phyloP scores from a whole-genome alignment of 2,888 invertebrate genomes.

The Melieria picta region DNA sequence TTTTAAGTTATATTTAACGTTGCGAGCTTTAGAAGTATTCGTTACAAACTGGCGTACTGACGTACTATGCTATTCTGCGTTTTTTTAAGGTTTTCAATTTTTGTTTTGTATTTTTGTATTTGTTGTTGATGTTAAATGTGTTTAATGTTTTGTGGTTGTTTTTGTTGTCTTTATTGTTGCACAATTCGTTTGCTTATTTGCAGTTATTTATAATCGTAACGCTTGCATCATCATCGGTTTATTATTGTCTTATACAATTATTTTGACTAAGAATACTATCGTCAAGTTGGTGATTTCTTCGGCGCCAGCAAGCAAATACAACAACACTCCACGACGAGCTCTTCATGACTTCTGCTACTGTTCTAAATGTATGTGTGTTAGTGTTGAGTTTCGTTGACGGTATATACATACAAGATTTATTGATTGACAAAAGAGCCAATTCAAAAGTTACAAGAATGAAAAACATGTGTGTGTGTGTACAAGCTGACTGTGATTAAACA shows the following conservation, averaged over 20 bases:
- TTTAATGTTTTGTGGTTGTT: background rate
- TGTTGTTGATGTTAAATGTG: background rate
- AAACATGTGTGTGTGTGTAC: background rate
- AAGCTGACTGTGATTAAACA: no score
- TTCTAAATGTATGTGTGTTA: background rate
- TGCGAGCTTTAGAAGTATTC: conserved; percentile 1
- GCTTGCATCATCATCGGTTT: conserved; percentile 34
- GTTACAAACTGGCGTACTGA: conserved; percentile 4
- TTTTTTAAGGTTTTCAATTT: background rate
- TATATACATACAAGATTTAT: conserved; percentile 13
- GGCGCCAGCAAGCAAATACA: background rate
- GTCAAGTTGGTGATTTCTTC: background rate
- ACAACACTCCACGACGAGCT: no score
- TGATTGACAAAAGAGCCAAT: background rate
- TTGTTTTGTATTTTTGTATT: background rate
- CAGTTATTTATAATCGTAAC: background rate
- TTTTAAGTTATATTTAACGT: background rate
- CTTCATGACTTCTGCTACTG: background rate
- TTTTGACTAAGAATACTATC: conserved; percentile 49
- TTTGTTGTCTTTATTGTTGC: conserved; percentile 3
- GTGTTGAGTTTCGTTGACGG: background rate
- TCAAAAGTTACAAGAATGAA: background rate
- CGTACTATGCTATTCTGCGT: background rate
- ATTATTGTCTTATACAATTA: conserved; percentile 60
- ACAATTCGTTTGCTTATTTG: conserved; percentile 5